Percentiles rank a stretch among this genome's conserved stretches.
Conservation (phyloP, 2,888 invertebrate genomes). For the Xestia c-nigrum region DNA sequence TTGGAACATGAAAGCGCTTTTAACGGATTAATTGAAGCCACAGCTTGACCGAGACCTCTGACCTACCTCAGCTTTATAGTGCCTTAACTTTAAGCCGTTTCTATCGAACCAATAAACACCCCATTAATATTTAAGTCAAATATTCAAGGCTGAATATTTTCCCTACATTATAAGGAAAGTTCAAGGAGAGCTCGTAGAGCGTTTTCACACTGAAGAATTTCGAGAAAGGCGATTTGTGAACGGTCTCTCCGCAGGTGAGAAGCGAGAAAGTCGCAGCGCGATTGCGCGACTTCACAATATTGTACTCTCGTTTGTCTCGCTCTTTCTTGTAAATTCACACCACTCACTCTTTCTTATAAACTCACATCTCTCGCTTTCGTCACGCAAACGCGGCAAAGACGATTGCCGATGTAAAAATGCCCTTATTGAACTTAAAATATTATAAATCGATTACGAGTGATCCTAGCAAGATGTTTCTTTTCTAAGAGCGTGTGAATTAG, state of each 20-base stretch:
- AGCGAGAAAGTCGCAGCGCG: not conserved
- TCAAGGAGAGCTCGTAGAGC: not conserved
- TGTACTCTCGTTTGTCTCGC: not conserved
- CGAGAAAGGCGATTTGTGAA: not conserved
- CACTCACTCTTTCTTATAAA: too few species aligned
- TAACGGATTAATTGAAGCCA: not conserved
- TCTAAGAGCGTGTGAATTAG: slow-evolving; percentile 48
- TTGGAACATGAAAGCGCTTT: not conserved
- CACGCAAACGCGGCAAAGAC: too few species aligned
- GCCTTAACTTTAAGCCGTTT: not conserved
- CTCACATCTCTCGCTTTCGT: too few species aligned
- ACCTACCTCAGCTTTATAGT: not conserved
- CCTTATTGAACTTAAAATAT: slow-evolving; percentile 35
- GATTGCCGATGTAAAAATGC: not conserved
- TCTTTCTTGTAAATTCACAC: not conserved
- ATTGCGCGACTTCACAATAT: not conserved
- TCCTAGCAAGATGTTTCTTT: not conserved
- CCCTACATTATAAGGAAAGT: slow-evolving; percentile 5
- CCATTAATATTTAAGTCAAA: not conserved
- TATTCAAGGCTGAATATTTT: not conserved
- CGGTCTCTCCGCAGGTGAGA: not conserved
- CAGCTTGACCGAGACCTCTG: not conserved
- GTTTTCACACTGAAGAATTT: not conserved
- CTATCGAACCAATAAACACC: not conserved
- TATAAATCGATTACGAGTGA: slow-evolving; percentile 39